A percentile compares a stretch with the other conserved stretches of the same genome.
Conservation (phyloP, 2,888 invertebrate species). For the Ennomos erosarius region DNA sequence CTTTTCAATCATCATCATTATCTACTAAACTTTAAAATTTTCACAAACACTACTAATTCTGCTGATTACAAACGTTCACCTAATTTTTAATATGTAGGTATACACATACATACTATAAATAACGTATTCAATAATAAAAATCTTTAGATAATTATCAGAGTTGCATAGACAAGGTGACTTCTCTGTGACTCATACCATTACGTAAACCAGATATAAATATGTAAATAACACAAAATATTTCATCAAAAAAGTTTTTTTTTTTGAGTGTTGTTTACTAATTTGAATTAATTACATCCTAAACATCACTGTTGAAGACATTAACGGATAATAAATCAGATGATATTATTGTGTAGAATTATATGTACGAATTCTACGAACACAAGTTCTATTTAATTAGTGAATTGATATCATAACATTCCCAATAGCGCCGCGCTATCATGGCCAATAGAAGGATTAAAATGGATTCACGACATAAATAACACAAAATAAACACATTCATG, state of each 20-base stretch:
- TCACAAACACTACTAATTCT: too few species aligned
- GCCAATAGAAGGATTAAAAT: too few species aligned
- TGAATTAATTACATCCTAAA: slow-evolving; percentile 20
- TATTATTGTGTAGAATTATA: slow-evolving; percentile 2
- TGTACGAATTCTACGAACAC: background rate
- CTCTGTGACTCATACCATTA: slow-evolving; percentile 46
- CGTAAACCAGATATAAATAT: slow-evolving; percentile 47
- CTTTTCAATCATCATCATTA: too few species aligned
- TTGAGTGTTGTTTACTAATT: slow-evolving; percentile 35
- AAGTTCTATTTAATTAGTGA: too few species aligned
- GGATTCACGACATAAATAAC: too few species aligned
- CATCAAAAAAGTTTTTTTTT: slow-evolving; percentile 38
- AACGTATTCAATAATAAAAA: slow-evolving; percentile 2
- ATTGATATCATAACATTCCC: too few species aligned
- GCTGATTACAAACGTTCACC: too few species aligned
- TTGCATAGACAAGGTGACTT: slow-evolving; percentile 24
- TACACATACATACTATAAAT: too few species aligned
- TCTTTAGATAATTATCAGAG: background rate
- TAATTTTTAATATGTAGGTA: too few species aligned
- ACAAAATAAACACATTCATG: too few species aligned
- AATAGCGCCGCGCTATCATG: too few species aligned
- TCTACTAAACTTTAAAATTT: too few species aligned
- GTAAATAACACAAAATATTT: slow-evolving; percentile 36
- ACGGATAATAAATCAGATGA: slow-evolving; percentile 1
- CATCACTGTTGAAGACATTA: slow-evolving; percentile 20